Conservation (phyloP, 2,113 vertebrate genomes). For the Calidris pygmaea region DNA sequence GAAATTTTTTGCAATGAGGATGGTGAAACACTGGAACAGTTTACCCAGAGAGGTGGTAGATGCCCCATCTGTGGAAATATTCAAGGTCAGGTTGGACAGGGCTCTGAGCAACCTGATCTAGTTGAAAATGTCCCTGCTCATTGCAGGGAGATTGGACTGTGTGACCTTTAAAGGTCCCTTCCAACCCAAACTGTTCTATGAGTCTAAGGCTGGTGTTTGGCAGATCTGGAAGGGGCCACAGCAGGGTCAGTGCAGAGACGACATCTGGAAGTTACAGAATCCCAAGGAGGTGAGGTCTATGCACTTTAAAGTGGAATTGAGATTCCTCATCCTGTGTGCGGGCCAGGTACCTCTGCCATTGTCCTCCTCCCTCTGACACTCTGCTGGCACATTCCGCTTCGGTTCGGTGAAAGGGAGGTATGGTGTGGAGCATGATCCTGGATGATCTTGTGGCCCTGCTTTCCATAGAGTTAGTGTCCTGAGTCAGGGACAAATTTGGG, state of each 20-base stretch:
- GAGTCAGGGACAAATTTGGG: rapidly evolving
- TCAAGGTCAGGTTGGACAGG: neutral
- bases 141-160: neutral
- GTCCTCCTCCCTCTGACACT: rapidly evolving
- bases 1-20: neutral
- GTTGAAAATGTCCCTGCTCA: neutral
- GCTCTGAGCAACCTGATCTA: neutral
- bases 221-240: neutral
- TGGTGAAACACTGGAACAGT: neutral
- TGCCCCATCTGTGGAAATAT: neutral
- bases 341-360: neutral
- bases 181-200: neutral
- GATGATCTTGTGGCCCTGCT: neutral
- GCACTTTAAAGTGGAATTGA: neutral
- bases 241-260: neutral
- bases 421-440: rapidly evolving
- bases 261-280: neutral
- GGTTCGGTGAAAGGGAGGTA: neutral
- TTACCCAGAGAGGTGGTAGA: neutral
- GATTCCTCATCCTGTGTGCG: rapidly evolving
- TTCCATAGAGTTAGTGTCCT: rapidly evolving
- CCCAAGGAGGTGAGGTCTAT: neutral
- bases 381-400: rapidly evolving
- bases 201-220: neutral
- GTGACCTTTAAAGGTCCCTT: neutral